Percentiles rank a stretch among this genome's conserved stretches.
Conservation (phyloP, 2,113 vertebrate species). For the Salvelinus sp. region DNA sequence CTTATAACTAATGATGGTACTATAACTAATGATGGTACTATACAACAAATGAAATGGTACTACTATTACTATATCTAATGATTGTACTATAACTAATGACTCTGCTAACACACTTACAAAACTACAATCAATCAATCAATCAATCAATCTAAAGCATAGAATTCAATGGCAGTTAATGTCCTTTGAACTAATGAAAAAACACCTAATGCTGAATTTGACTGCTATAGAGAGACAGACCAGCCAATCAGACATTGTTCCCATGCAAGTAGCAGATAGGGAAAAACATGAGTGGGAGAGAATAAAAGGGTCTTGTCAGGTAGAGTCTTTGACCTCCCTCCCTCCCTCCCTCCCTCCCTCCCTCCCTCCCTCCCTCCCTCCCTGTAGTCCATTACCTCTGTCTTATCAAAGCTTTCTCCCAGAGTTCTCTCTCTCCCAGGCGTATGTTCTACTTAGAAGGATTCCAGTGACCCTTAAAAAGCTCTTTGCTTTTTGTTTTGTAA, state of each 20-base stretch:
- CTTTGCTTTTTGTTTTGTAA: conserved; percentile 82
- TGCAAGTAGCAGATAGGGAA: conserved; percentile 53
- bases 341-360: no score
- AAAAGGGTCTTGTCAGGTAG: conserved; percentile 77
- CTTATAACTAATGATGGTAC: no score
- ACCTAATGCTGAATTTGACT: neutral
- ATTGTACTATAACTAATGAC: no score
- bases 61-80: no score
- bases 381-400: no score
- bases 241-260: conserved; percentile 71
- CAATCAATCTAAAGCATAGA: neutral
- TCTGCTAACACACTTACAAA: no score
- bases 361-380: no score
- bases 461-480: conserved; percentile 80
- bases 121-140: no score
- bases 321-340: conserved; percentile 38
- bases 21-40: no score
- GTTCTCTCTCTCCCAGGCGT: conserved; percentile 76
- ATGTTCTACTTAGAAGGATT: conserved; percentile 78
- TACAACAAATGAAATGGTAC: no score
- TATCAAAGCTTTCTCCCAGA: conserved; percentile 16
- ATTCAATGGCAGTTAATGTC: neutral
- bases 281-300: conserved; percentile 75
- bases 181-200: neutral
- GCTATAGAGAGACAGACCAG: conserved; percentile 44